Evolutionary conservation across 2,888 invertebrate genomes (phyloP).

Genomic region (Drosophila quinaria): DNA sequence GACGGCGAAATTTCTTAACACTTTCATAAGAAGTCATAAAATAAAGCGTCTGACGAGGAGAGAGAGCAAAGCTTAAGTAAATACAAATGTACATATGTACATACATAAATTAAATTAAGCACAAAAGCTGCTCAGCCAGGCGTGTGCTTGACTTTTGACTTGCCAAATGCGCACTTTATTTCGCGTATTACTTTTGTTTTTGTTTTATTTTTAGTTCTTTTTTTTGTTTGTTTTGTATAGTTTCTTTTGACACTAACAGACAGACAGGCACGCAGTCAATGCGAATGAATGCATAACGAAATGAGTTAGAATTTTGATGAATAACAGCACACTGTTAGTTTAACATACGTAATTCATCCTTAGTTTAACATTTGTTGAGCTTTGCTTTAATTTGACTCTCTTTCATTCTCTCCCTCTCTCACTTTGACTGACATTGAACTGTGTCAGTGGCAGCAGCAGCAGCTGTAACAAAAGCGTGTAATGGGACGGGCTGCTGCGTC

Average conservation of each 20-base stretch:
- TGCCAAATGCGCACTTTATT: slow-evolving; percentile 49
- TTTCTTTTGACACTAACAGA: background rate
- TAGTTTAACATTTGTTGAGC: slow-evolving; percentile 34
- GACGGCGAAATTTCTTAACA: slow-evolving; percentile 73
- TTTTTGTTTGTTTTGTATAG: background rate
- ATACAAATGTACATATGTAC: slow-evolving; percentile 5
- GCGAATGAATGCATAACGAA: slow-evolving; percentile 15
- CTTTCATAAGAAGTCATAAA: slow-evolving; percentile 73
- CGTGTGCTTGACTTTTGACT: slow-evolving; percentile 59
- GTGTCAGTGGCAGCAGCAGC: slow-evolving; percentile 65
- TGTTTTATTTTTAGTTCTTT: background rate
- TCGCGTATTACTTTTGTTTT: slow-evolving; percentile 26
- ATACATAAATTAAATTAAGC: slow-evolving; percentile 63
- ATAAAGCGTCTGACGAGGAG: slow-evolving; percentile 22
- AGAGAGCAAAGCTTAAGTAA: slow-evolving; percentile 24
- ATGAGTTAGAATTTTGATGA: slow-evolving; percentile 18
- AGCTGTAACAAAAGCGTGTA: slow-evolving; percentile 49
- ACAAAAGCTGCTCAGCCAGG: slow-evolving; percentile 60
- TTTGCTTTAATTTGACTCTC: slow-evolving; percentile 17
- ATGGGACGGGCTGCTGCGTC: slow-evolving; percentile 62
- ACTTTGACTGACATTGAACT: slow-evolving; percentile 67
- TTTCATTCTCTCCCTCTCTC: slow-evolving; percentile 26
- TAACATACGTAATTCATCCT: slow-evolving; percentile 35
- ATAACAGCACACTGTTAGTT: slow-evolving; percentile 41
- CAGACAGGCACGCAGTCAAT: slow-evolving; percentile 4